Evolutionary conservation across 2,888 invertebrate species (phyloP).

Genomic region (Mylabris sibirica): DNA sequence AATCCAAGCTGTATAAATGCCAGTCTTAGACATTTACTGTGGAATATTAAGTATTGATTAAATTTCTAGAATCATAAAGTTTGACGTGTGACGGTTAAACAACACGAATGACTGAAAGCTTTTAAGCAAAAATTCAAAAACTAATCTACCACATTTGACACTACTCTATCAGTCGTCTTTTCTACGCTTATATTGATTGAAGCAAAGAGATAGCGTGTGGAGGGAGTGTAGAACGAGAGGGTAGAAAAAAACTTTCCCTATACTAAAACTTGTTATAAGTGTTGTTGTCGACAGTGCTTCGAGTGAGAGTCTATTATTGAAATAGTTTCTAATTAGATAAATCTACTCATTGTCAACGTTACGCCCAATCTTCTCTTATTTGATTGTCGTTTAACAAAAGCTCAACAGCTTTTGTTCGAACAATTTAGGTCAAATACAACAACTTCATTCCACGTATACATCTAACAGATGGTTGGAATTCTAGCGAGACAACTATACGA

Average conservation of each 20-base stretch:
- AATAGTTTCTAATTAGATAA: not conserved
- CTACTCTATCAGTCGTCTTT: not conserved
- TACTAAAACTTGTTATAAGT: not conserved
- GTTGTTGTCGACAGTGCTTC: not conserved
- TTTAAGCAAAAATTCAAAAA: conserved; percentile 12
- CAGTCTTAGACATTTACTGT: not conserved
- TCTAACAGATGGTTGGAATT: not conserved
- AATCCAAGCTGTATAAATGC: conserved; percentile 33
- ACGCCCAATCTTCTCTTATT: not conserved
- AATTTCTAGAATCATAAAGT: conserved; percentile 17
- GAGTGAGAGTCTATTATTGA: not conserved
- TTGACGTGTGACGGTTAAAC: conserved; percentile 9
- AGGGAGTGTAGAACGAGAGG: no score
- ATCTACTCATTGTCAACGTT: not conserved
- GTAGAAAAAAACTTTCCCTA: no score
- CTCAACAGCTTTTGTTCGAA: not conserved
- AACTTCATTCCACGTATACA: not conserved
- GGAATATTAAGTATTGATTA: conserved; percentile 21
- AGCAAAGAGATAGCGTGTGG: no score
- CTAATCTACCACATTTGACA: conserved; percentile 18
- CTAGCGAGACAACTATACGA: not conserved
- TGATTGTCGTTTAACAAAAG: not conserved
- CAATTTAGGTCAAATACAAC: not conserved
- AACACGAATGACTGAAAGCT: conserved; percentile 25
- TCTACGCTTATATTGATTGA: not conserved